Evolutionary conservation across 1,140 invertebrate species (phyloP), one percentile per base, ranked within the genome.

Genomic region (Cryptotermes secundus): DNA sequence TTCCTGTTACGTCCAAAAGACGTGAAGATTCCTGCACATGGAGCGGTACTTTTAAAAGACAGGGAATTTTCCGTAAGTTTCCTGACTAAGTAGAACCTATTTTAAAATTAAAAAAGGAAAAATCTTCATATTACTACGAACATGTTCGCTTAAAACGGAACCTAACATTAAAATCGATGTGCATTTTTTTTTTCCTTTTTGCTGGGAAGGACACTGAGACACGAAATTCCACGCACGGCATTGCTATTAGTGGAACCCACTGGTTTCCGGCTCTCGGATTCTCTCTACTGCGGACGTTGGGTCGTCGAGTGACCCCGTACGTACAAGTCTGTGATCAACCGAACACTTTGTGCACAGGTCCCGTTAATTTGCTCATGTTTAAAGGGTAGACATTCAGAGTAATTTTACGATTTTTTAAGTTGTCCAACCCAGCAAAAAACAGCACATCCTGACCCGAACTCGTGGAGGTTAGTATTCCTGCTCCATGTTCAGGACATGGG

Each of bases 171-270:
- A 26, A 72, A 72, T 31, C 59, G 59, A 72, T 12, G 7, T 59
- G 24, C 22, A n/a, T 59, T 59, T 59, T 59, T 22, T n/a, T n/a
- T n/a, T n/a, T n/a, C n/a, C n/a, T n/a, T n/a, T 59, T 59, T 59
- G 53, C 53, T 59, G 2, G 53, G 3, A 12, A 7, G 24, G 26
- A 59, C 53, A n/a, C 26, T 3, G 59, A 72, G 59, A 72, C 59
- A 72, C n/a, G 59, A 72, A 72, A 31, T 72, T 72, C 59, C n/a
- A 72, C 59, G 59, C 59, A 72, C 59, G 59, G n/a, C n/a, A 72
- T 4, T 72, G 59, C 31, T 26, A 72, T 72, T 72, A 31, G 4
- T 72, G 9, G 6, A 72, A 72, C 59, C n/a, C n/a, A 31, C 19
- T 72, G 59, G 53, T 72, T 72, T 72, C n/a, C 59, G 7, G 14